Conservation (phyloP, 2,797 vertebrate genomes). For the Coracias cyanogaster region DNA sequence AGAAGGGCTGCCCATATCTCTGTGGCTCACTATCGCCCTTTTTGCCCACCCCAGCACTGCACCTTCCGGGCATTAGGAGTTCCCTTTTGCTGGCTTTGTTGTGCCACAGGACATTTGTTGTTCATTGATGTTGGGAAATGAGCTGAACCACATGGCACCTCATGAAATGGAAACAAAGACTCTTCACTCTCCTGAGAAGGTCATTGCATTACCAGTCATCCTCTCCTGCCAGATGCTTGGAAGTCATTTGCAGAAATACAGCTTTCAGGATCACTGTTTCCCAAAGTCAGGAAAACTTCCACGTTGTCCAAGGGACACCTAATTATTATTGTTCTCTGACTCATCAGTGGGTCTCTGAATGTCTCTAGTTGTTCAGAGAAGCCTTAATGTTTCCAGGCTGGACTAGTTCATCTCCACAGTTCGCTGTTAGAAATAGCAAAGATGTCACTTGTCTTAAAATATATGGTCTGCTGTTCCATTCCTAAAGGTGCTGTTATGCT, state of each 20-base stretch:
- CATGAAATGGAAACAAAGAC: not conserved
- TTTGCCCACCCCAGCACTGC: rapidly evolving
- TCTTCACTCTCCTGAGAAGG: not conserved
- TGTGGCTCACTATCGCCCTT: not conserved
- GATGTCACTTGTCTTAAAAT: slow-evolving; percentile 72
- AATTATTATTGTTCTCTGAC: not conserved
- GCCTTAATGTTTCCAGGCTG: slow-evolving; percentile 44
- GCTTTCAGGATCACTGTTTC: not conserved
- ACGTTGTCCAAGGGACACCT: not conserved
- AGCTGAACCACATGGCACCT: not conserved
- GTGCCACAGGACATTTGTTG: not conserved
- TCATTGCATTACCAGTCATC: rapidly evolving
- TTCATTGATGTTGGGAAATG: not conserved
- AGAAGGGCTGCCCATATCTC: not conserved
- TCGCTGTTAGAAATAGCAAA: slow-evolving; percentile 63
- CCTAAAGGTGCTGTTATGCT: slow-evolving; percentile 68
- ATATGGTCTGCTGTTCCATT: slow-evolving; percentile 40
- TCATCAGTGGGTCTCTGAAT: not conserved
- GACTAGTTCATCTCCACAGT: slow-evolving; percentile 29
- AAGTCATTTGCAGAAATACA: not conserved
- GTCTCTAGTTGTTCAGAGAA: not conserved
- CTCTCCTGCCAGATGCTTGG: not conserved
- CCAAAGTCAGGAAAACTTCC: not conserved
- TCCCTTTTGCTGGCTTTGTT: not conserved
- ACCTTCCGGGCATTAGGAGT: rapidly evolving